These are phyloP conservation scores for Eudemis profundana DNA, from an alignment of 2,888 invertebrate genomes.

Conservation along the genomic window DNA sequence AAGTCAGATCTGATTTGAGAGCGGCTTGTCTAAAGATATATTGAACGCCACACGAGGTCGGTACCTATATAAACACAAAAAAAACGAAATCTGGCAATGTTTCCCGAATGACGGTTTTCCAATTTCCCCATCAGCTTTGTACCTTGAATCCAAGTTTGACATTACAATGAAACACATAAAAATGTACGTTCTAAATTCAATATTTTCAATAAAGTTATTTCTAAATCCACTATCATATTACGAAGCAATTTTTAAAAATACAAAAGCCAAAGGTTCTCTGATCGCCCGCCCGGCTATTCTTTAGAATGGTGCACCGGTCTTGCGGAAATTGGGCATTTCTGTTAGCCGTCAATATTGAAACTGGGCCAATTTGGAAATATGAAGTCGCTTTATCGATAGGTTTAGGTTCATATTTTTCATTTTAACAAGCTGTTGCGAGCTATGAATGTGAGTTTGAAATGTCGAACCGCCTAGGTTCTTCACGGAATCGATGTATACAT, in stretches of 20 bases:
- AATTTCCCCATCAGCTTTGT: no score
- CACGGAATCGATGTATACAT: no score
- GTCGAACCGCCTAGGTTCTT: not conserved
- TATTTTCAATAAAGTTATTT: not conserved
- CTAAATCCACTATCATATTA: not conserved
- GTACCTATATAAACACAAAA: no score
- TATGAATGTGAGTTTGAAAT: not conserved
- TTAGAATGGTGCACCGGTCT: slow-evolving; percentile 7
- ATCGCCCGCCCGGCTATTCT: slow-evolving; percentile 9
- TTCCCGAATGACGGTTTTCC: no score
- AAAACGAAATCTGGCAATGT: no score
- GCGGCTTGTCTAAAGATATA: no score
- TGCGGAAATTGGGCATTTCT: slow-evolving; percentile 33
- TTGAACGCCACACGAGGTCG: no score
- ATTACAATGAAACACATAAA: no score
- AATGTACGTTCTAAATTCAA: not conserved
- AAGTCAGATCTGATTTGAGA: no score
- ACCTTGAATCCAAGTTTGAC: no score
- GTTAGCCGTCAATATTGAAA: slow-evolving; percentile 17
- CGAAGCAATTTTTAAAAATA: not conserved
- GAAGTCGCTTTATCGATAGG: slow-evolving; percentile 1
- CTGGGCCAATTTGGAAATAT: slow-evolving; percentile 19
- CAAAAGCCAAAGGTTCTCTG: slow-evolving; percentile 24
- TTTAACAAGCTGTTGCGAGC: slow-evolving; percentile 5
- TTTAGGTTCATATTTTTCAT: not conserved